Base-by-base conservation (phyloP, 2,797 vertebrate genomes). In the Lacerta viridis region DNA sequence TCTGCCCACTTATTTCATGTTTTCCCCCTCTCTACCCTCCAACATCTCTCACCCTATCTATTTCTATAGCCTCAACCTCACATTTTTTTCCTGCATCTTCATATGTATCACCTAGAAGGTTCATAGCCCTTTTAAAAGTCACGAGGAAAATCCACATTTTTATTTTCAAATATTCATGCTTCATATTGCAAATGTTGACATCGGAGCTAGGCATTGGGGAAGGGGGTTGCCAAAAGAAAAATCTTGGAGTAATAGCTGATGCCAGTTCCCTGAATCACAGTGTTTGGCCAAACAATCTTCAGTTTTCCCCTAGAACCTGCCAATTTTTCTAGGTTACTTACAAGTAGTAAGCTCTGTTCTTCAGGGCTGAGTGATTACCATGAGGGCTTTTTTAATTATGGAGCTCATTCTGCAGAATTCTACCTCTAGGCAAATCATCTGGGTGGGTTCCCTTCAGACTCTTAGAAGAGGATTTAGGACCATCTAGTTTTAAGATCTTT, bases 71-170 rank as follows among this genome's bases (percentile, higher is more conserved):
- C 50, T 55, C 50, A 55, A 15, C 50, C 50, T 55, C 50, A 55
- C 3, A 55, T 55, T 55, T 55, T 55, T 15, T 33, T n/a, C n/a
- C 50, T 55, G 50, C 50, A 55, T 13, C 13, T 55, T 55, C 50
- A 15, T 15, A 55, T 55, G 50, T 55, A 55, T 55, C 50, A 55
- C 50, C 13, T 55, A 55, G 50, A 55, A 55, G 50, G 50, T 13
- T 55, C 50, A 55, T 55, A 55, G 50, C 50, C 50, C 50, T 55
- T 55, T 55, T 55, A 72, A 79, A 61, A 78, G 36, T 41, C 43
- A 68, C 46, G 20, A 83, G 64, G 11, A 69, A 50, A 87, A 83
- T 20, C 23, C 25, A 83, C 27, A 50, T 3, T 83, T 78, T 88
- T 55, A 68, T 50, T 78, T 78, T 29, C 61, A 83, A 39, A n/a